Percentiles rank a stretch among this genome's conserved stretches.
Evolutionary conservation across 2,113 vertebrate species (phyloP).

Genomic region (Centropus bengalensis): DNA sequence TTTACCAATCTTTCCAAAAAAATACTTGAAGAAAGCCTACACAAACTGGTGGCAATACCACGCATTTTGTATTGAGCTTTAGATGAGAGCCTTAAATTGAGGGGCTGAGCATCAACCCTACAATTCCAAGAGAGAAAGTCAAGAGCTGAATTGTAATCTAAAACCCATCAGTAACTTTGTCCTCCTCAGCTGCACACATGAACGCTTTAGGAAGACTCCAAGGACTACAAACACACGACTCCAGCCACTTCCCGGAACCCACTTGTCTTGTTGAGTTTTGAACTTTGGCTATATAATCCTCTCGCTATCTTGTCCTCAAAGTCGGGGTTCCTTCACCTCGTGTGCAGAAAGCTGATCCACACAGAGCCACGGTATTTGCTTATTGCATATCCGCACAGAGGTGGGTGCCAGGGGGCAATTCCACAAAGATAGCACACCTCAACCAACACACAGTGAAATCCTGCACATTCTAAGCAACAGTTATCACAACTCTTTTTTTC

Average conservation of each 20-base stretch:
- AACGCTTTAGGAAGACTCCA: neutral
- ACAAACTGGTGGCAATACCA: neutral
- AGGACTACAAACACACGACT: no score
- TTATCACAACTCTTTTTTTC: no score
- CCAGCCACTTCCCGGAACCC: neutral
- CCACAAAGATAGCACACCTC: no score
- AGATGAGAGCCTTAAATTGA: neutral
- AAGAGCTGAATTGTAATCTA: neutral
- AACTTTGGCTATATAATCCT: neutral
- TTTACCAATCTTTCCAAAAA: neutral
- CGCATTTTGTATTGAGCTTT: neutral
- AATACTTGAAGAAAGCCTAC: neutral
- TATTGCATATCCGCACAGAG: no score
- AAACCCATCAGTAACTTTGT: neutral
- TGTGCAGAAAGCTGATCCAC: no score
- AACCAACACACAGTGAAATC: no score
- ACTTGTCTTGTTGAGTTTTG: neutral
- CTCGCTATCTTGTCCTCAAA: neutral
- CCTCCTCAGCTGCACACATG: rapidly evolving
- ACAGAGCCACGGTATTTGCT: no score
- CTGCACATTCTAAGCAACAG: no score
- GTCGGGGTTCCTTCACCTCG: no score
- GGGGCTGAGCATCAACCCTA: neutral
- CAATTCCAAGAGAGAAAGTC: neutral
- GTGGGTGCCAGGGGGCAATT: no score